Percentiles rank a stretch among this genome's conserved stretches.
phyloP scores from a whole-genome alignment of 1,140 invertebrate genomes.

The Coboldia fuscipes region DNA sequence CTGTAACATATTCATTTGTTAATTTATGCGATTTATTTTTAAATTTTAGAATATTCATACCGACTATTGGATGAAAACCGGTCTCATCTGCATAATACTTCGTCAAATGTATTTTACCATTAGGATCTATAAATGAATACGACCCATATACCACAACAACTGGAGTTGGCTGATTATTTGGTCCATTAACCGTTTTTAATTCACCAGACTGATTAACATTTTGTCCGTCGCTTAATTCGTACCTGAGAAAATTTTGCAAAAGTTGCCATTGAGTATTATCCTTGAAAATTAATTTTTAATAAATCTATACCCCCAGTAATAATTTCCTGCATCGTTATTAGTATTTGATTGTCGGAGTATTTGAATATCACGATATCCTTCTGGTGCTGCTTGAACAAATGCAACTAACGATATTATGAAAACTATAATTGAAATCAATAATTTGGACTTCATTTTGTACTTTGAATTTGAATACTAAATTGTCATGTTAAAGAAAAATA shows the following conservation, averaged over 20 bases:
- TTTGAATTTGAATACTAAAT: too few relatives aligned
- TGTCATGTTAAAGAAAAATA: too few relatives aligned
- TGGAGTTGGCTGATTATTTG: neutral
- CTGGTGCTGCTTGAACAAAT: neutral
- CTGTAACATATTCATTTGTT: too few relatives aligned
- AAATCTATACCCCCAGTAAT: too few relatives aligned
- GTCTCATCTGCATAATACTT: conserved; percentile 31
- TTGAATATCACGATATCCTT: neutral
- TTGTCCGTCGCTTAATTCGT: conserved; percentile 3
- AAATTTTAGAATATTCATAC: too few relatives aligned
- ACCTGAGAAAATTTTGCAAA: neutral
- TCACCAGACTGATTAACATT: conserved; percentile 2
- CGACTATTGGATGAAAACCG: conserved; percentile 26
- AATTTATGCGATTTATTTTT: too few relatives aligned
- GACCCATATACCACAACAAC: conserved; percentile 14
- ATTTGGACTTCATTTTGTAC: too few relatives aligned
- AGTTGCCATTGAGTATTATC: too few relatives aligned
- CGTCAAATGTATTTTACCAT: conserved; percentile 18
- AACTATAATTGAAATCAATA: too few relatives aligned
- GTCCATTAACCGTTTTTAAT: neutral
- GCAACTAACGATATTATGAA: neutral
- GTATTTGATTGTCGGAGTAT: neutral
- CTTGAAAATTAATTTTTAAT: too few relatives aligned
- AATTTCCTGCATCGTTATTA: neutral
- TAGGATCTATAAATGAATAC: conserved; percentile 25